A percentile compares a stretch with the other conserved stretches of the same genome.
phyloP scores from a whole-genome alignment of 1,140 invertebrate genomes.

The Drosophila gunungcola region DNA sequence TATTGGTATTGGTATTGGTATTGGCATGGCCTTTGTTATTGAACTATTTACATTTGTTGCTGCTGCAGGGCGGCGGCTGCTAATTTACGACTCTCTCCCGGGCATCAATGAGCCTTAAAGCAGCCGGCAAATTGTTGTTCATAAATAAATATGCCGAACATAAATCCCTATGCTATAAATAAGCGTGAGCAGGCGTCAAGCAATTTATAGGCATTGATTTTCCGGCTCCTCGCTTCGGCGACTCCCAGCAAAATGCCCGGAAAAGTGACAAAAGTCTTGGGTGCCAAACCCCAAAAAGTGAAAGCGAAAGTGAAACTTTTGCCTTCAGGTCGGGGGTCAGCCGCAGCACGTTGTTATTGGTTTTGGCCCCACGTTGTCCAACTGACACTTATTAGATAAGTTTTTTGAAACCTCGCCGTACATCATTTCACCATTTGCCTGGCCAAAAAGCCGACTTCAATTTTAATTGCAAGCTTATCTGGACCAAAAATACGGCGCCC shows the following conservation, averaged over 20 bases:
- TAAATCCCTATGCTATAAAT: conserved; percentile 73
- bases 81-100: conserved; percentile 69
- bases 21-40: conserved; percentile 71
- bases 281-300: conserved; percentile 24
- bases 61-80: conserved; percentile 33
- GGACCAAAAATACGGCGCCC: conserved; percentile 42
- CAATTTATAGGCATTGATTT: conserved; percentile 77
- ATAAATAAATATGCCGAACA: conserved; percentile 78
- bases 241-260: conserved; percentile 7
- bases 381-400: conserved; percentile 81
- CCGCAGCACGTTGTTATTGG: conserved; percentile 59
- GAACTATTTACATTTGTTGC: conserved; percentile 84
- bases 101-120: conserved; percentile 69
- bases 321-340: conserved; percentile 25
- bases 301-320: conserved; percentile 72
- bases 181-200: conserved; percentile 53
- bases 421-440: conserved; percentile 67
- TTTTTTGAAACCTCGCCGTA: conserved; percentile 47
- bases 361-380: conserved; percentile 24
- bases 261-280: conserved; percentile 60
- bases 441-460: conserved; percentile 21
- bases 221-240: conserved; percentile 11
- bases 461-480: conserved; percentile 75
- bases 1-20: conserved; percentile 42
- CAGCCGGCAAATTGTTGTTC: conserved; percentile 76